Evolutionary conservation across 2,113 vertebrate genomes (phyloP).

Genomic region (Stictonetta naevosa): DNA sequence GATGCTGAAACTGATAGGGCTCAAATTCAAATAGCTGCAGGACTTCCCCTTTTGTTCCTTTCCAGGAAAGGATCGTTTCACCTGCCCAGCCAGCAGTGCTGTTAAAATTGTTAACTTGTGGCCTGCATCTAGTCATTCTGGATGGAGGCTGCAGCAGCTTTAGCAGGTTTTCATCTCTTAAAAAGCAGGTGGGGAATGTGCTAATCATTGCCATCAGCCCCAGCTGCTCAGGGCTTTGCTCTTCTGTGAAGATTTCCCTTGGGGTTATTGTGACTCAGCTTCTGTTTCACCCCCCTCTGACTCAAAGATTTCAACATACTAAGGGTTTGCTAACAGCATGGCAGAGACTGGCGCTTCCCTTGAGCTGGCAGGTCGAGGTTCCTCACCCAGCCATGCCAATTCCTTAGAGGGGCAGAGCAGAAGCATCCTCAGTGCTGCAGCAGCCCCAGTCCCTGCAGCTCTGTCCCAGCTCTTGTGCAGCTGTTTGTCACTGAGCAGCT

Average conservation of each 20-base stretch:
- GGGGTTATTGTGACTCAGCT: slow-evolving; percentile 13
- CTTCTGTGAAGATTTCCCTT: background rate
- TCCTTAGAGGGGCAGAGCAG: background rate
- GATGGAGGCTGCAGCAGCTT: background rate
- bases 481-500: background rate
- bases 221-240: background rate
- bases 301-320: background rate
- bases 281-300: background rate
- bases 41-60: slow-evolving; percentile 37
- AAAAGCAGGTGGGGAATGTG: background rate
- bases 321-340: background rate
- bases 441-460: background rate
- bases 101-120: background rate
- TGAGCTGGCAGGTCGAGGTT: background rate
- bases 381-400: background rate
- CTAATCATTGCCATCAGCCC: background rate
- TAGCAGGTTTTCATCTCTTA: background rate
- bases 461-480: background rate
- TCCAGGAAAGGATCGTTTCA: background rate
- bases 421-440: background rate
- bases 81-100: background rate
- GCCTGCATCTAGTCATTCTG: background rate
- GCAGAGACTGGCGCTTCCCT: background rate
- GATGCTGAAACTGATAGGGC: background rate
- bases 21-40: slow-evolving; percentile 1